Evolutionary conservation across 2,113 vertebrate genomes (phyloP).

Genomic region (Lycaon pictus): DNA sequence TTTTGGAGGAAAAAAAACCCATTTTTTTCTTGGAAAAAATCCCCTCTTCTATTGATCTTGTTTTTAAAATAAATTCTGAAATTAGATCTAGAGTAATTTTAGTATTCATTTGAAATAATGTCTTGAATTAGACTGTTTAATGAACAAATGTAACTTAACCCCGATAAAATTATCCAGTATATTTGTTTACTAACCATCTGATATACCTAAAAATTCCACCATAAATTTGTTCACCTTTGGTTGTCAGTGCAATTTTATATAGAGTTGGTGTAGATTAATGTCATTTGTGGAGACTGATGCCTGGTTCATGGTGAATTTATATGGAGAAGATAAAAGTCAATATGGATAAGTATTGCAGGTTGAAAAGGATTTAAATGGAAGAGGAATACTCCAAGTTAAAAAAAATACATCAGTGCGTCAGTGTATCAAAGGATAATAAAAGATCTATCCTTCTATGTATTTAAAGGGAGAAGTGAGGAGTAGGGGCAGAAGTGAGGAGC

Average conservation of each 20-base stretch:
- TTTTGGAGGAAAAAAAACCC: conserved; percentile 8
- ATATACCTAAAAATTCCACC: not conserved
- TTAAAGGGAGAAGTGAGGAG: not conserved
- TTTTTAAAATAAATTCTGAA: conserved; percentile 25
- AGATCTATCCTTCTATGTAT: not conserved
- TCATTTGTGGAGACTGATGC: not conserved
- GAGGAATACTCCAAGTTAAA: not conserved
- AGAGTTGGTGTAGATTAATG: not conserved
- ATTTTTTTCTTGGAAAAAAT: not conserved
- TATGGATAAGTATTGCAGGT: not conserved
- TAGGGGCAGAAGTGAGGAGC: not conserved
- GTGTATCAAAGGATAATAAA: not conserved
- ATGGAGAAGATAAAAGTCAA: not conserved
- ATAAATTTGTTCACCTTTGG: not conserved
- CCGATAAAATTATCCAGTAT: not conserved
- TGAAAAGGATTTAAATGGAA: not conserved
- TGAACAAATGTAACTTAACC: not conserved
- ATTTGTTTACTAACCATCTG: not conserved
- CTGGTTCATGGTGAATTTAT: not conserved
- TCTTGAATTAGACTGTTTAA: not conserved
- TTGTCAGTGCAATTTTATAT: not conserved
- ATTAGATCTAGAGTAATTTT: not conserved
- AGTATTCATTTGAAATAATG: not conserved
- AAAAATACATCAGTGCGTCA: not conserved
- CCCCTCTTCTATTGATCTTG: not conserved